These are phyloP conservation scores for Sylvicola cinctus DNA, from an alignment of 2,888 invertebrate species.

Conservation along the genomic window DNA sequence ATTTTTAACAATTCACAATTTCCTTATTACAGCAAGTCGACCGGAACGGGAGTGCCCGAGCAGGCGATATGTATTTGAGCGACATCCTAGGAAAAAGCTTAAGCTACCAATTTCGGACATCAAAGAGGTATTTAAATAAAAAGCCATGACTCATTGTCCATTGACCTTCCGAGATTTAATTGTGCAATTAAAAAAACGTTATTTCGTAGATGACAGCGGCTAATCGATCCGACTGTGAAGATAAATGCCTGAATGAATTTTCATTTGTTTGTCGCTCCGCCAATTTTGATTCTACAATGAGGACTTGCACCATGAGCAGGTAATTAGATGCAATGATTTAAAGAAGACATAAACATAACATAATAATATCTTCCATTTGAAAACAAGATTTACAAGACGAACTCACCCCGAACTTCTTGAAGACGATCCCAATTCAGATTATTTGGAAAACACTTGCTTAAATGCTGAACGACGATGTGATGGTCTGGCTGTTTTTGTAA, in stretches of 20 bases:
- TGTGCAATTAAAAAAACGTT: background rate
- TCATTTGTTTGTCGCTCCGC: slow-evolving; percentile 77
- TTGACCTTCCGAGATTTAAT: background rate
- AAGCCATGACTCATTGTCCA: background rate
- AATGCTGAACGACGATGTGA: slow-evolving; percentile 74
- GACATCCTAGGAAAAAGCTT: slow-evolving; percentile 65
- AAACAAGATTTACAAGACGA: slow-evolving; percentile 55
- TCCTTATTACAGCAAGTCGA: slow-evolving; percentile 39
- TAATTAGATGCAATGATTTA: slow-evolving; percentile 6
- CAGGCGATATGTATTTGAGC: slow-evolving; percentile 69
- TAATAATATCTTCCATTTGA: too few species aligned
- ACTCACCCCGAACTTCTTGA: slow-evolving; percentile 69
- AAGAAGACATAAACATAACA: too few species aligned
- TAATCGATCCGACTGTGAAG: slow-evolving; percentile 76
- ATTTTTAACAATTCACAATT: background rate
- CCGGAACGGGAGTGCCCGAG: slow-evolving; percentile 79
- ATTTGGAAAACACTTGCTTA: slow-evolving; percentile 76
- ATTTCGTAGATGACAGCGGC: slow-evolving; percentile 36
- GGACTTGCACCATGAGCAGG: slow-evolving; percentile 59
- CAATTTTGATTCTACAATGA: slow-evolving; percentile 55
- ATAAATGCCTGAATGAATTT: slow-evolving; percentile 73
- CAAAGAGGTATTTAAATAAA: slow-evolving; percentile 39
- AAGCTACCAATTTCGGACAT: slow-evolving; percentile 62
- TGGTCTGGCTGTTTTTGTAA: slow-evolving; percentile 68
- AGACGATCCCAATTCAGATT: slow-evolving; percentile 73